Base-by-base conservation (phyloP, 2,113 vertebrate species). In the Embiotoca jacksoni region DNA sequence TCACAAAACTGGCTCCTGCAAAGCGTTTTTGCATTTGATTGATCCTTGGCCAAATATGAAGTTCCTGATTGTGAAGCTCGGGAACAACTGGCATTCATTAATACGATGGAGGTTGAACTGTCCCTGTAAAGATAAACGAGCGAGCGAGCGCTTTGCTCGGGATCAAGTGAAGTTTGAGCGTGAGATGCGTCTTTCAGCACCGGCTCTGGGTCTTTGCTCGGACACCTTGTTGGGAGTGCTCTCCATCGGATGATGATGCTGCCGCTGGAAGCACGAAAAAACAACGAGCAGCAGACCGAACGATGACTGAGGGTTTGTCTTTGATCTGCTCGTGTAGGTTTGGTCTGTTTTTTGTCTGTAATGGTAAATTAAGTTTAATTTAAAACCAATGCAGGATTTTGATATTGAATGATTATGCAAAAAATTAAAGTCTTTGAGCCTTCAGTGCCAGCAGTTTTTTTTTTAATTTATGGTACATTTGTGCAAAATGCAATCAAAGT, bases 31-130 rank as follows among this genome's bases (percentile, higher is more conserved):
- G 70, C 53, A 15, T 86, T 50, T 31, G 83, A 94, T 73, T 93
- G 88, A 94, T 94, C 90, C 59, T 0, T 2, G 55, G 92, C 92
- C 94, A 95, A 92, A 91, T 70, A 59, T 78, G 81, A 86, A 89
- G 78, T 74, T 80, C 52, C 72, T 92, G 92, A 92, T 93, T 93
- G 83, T 89, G 76, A 83, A 87, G 57, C 78, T 44, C 80, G 72
- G 75, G 64, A 91, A 91, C 93, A 93, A 94, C 94, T 95, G 94
- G 91, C 77, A 89, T 90, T 91, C 89, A 94, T 95, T 94, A 94
- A 83, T 70, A 60, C 53, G 66, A 57, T 60, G 59, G 62, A 83
- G 82, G 82, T 66, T 14, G 75, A 81, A 87, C 83, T 67, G 83
- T 92, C 84, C 88, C 72, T 3, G 46, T 39, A 59, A 80, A 87